Evolutionary conservation across 2,797 vertebrate genomes (phyloP), one percentile per base, ranked within the genome.

Genomic region (Karalla daura): DNA sequence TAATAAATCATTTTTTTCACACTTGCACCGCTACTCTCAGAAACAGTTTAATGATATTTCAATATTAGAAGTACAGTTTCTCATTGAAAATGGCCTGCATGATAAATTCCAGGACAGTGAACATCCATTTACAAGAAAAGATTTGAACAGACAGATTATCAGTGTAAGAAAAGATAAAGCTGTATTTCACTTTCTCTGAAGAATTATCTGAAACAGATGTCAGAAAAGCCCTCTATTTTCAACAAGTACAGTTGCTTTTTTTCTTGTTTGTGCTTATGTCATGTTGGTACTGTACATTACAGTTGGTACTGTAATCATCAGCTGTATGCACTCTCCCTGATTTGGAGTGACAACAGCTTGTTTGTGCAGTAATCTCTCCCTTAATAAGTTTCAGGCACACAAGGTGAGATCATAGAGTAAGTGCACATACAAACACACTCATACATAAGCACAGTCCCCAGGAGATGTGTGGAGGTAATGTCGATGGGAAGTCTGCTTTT

Each of bases 341-440:
- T 81, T 62, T 76, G 69, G 49, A 70, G 61, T 72, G 84, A 89
- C 81, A 87, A 75, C 86, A 77, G 78, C 66, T 80, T 91, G 84
- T 88, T 90, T 91, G 81, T 88, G 88, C 78, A 72, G 76, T 84
- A 90, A 92, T 91, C 87, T 78, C 78, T 81, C 58, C 61, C 66
- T 80, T 94, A 93, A 93, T 90, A 83, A 91, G 88, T 87, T 89
- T 91, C 91, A 93, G 89, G 90, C 93, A 92, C 91, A 94, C 91
- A 90, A 92, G 72, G 81, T 94, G 92, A 94, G 92, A 92, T 94
- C 93, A 94, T 93, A 81, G 81, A 39, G 27, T 18, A 73, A 74
- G 63, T 3, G 21, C 70, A 65, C 80, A 63, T 77, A 84, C 80
- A 63, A 77, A 84, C 78, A 65, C 47, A 70, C 76, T 81, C 81